phyloP scores from a whole-genome alignment of 2,888 invertebrate species.

The Drosophila borealis region DNA sequence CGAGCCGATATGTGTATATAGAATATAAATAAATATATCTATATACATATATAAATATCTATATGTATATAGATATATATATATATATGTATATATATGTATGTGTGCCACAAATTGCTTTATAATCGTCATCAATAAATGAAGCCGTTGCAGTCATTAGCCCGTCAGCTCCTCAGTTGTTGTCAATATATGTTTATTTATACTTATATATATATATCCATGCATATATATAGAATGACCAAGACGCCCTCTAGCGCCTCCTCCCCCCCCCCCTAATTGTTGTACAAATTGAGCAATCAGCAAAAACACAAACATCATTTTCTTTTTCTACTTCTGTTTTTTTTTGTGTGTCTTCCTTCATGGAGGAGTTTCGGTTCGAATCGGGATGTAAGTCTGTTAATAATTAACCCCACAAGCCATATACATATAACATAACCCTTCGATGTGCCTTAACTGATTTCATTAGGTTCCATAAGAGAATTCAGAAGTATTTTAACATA shows the following conservation, averaged over 20 bases:
- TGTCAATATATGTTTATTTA: slow-evolving; percentile 11
- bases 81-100: background rate
- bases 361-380: slow-evolving; percentile 18
- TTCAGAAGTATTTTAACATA: too few relatives aligned
- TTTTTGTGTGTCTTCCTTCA: background rate
- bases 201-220: background rate
- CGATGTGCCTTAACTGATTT: too few relatives aligned
- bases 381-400: background rate
- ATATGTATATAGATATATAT: background rate
- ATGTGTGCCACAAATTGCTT: slow-evolving; percentile 67
- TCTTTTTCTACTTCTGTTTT: background rate
- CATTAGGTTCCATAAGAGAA: too few relatives aligned
- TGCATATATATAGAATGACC: background rate
- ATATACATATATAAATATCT: background rate
- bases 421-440: too few relatives aligned
- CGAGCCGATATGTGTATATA: slow-evolving; percentile 13
- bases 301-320: slow-evolving; percentile 4
- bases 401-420: background rate
- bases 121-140: slow-evolving; percentile 79
- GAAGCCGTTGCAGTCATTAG: slow-evolving; percentile 71
- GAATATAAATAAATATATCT: background rate
- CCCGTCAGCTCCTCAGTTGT: slow-evolving; percentile 26
- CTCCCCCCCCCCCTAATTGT: slow-evolving; percentile 26
- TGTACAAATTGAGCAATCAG: slow-evolving; percentile 62
- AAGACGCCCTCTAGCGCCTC: background rate